Evolutionary conservation across 1,140 invertebrate species (phyloP), one percentile per base, ranked within the genome.

Genomic region (Homalodisca vitripennis): DNA sequence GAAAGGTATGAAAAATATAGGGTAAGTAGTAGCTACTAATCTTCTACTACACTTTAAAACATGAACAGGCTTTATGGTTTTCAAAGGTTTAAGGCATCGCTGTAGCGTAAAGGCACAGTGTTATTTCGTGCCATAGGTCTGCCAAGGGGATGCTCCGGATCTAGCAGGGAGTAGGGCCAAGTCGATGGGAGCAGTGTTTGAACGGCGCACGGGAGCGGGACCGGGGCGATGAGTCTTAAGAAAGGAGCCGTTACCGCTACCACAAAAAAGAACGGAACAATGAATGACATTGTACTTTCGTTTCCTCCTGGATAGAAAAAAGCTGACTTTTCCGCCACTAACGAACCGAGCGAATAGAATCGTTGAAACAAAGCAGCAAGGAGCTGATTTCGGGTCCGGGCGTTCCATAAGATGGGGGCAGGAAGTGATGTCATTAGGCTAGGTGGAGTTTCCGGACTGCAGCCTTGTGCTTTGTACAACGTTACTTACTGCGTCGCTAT

Each of bases 221-320:
- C 12, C 10, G 48, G 6, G 48, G 22, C 48, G 48, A 53, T 53
- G 48, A 53, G 48, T 53, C 48, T 53, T 41, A 22, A 53, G 48
- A 53, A 53, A 53, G 48, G 48, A 53, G 48, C 48, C 48, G 48
- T 53, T 53, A 53, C 48, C 48, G 48, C 13, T 12, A 20, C 10
- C 22, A 53, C 48, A 53, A 53, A 53, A 41, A 53, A 53, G 10
- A 53, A 53, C 48, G 48, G 48, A 53, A 53, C 48, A 53, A 53
- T 53, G 48, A 53, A 53, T 53, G 48, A 53, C 48, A 53, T 53
- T 53, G 48, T 53, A 53, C 48, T 53, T 53, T 53, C 48, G 48
- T 53, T 53, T 53, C 48, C 48, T 53, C 48, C 48, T 13, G 20
- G 13, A 6, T 6, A 22, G 22, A 22, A 53, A 53, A 53, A 53